A percentile compares a stretch with the other conserved stretches of the same genome.
phyloP scores from a whole-genome alignment of 2,113 vertebrate genomes.

The Maylandia zebra region DNA sequence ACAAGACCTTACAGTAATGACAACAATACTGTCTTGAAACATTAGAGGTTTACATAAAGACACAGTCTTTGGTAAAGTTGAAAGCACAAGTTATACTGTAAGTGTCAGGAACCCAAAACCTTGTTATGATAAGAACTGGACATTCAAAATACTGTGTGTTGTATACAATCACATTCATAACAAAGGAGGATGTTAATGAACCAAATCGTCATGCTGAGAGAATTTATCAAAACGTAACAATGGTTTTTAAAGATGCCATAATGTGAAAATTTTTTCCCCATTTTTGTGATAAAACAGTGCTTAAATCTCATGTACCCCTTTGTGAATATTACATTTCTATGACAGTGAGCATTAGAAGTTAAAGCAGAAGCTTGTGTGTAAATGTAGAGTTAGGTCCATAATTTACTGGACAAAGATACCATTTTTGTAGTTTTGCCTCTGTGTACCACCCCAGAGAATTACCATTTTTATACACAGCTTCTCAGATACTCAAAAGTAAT shows the following conservation, averaged over 20 bases:
- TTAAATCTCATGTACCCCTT: background rate
- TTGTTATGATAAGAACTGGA: constrained; percentile 5
- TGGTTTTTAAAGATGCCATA: background rate
- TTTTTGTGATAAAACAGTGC: background rate
- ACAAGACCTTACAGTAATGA: constrained; percentile 23
- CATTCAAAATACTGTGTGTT: background rate
- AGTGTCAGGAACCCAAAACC: background rate
- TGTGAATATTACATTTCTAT: background rate
- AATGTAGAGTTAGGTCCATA: background rate
- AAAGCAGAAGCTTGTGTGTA: background rate
- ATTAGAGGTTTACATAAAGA: background rate
- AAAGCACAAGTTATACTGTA: constrained; percentile 4
- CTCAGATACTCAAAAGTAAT: background rate
- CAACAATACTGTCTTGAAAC: background rate
- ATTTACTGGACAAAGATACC: background rate
- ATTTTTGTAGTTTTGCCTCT: background rate
- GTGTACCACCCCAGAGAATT: background rate
- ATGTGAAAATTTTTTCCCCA: background rate
- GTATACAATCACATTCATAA: constrained; percentile 11
- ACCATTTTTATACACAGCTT: background rate
- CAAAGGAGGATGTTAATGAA: constrained; percentile 1
- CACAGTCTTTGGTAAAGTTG: background rate
- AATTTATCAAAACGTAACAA: background rate
- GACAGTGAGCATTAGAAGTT: background rate
- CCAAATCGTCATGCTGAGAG: constrained; percentile 21